Conservation (phyloP, 2,797 vertebrate genomes). For the Fistularia commersonii region DNA sequence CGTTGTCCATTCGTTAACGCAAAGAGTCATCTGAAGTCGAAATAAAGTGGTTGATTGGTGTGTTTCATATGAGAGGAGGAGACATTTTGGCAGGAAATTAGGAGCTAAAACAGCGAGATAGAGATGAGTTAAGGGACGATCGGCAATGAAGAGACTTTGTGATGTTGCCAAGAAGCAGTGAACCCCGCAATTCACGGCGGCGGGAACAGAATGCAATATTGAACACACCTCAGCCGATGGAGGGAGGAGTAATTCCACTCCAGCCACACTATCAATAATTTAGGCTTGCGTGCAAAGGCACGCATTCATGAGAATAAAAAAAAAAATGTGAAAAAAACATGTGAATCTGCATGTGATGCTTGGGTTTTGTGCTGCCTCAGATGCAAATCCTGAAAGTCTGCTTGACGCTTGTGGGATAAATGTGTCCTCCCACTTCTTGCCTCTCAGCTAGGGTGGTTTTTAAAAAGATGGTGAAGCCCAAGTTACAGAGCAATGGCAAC, state of each 20-base stretch:
- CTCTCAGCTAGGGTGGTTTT: conserved; percentile 13
- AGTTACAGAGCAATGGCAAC: too few species aligned
- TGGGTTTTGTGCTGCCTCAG: not conserved
- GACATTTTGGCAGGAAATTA: not conserved
- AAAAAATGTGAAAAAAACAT: conserved; percentile 1
- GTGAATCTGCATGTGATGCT: conserved; percentile 2
- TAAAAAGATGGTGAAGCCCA: conserved; percentile 35
- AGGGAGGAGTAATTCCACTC: conserved; percentile 15
- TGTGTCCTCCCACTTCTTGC: too few species aligned
- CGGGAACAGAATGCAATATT: conserved; percentile 26
- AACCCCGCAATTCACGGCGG: conserved; percentile 1
- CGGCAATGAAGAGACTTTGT: not conserved
- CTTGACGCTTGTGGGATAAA: too few species aligned
- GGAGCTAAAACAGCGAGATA: not conserved
- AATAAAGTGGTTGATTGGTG: conserved; percentile 26
- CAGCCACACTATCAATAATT: conserved; percentile 46
- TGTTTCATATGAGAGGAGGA: conserved; percentile 11
- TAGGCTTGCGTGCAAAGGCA: conserved; percentile 26
- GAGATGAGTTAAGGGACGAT: not conserved
- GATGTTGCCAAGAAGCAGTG: not conserved
- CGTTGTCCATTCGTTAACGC: conserved; percentile 26
- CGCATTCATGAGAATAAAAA: conserved; percentile 2
- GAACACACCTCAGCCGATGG: conserved; percentile 16
- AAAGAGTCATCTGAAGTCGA: conserved; percentile 29
- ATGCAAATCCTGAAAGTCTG: too few species aligned